A percentile compares a stretch with the other conserved stretches of the same genome.
Conservation (phyloP, 2,888 invertebrate genomes). For the Microplitis deprimator region DNA sequence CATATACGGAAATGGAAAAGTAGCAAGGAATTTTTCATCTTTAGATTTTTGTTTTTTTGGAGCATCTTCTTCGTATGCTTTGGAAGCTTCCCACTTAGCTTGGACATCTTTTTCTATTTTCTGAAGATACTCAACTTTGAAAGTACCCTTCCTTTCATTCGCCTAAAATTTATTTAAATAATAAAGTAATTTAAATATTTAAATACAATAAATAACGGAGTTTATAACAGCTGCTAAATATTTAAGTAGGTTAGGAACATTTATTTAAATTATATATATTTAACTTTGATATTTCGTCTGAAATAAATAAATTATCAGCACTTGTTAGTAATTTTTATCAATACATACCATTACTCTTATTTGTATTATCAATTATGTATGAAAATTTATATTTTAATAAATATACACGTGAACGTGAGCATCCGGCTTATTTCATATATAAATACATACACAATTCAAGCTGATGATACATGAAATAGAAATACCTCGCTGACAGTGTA, state of each 20-base stretch:
- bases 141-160: constrained; percentile 90
- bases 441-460: too few relatives aligned
- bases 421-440: constrained; percentile 10
- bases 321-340: too few relatives aligned
- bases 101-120: constrained; percentile 91
- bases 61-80: constrained; percentile 88
- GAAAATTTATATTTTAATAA: neutral
- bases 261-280: too few relatives aligned
- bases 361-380: neutral
- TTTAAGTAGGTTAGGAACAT: constrained; percentile 42
- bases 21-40: constrained; percentile 90
- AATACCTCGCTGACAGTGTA: neutral
- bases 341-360: neutral
- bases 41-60: constrained; percentile 74
- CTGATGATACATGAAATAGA: too few relatives aligned
- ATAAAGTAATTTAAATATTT: constrained; percentile 25
- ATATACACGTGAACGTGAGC: constrained; percentile 11
- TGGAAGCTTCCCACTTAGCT: constrained; percentile 86
- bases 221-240: constrained; percentile 34
- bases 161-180: constrained; percentile 53
- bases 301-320: too few relatives aligned
- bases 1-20: constrained; percentile 99
- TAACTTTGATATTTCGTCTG: too few relatives aligned
- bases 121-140: constrained; percentile 93
- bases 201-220: neutral